A percentile compares a stretch with the other conserved stretches of the same genome.
Conservation (phyloP, 2,113 vertebrate genomes). For the Chrysochloris asiatica region DNA sequence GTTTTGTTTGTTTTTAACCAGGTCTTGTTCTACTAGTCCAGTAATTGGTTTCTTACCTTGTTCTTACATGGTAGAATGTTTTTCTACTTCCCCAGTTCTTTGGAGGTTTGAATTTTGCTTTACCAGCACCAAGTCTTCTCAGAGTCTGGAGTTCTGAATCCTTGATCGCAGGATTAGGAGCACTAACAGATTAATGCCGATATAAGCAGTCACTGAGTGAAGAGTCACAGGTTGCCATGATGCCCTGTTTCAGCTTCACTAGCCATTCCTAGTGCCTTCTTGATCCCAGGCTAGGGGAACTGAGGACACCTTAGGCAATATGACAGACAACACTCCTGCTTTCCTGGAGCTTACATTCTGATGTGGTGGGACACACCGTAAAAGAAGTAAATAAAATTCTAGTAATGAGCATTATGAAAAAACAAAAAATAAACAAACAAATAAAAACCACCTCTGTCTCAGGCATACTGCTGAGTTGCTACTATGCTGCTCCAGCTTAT, state of each 20-base stretch:
- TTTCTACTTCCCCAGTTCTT: neutral
- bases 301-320: neutral
- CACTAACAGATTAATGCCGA: no score
- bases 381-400: neutral
- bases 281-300: neutral
- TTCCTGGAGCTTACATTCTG: neutral
- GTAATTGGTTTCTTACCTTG: neutral
- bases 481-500: neutral
- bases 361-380: neutral
- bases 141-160: neutral
- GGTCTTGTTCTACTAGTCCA: neutral
- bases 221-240: neutral
- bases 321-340: neutral
- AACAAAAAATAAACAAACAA: no score
- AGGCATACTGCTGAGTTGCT: neutral
- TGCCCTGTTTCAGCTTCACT: neutral
- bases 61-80: neutral
- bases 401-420: neutral
- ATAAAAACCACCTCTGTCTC: no score
- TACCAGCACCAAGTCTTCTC: neutral
- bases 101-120: conserved; percentile 25
- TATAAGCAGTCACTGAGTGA: neutral
- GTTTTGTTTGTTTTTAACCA: neutral
- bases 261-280: neutral
- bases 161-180: neutral